Base-by-base conservation (phyloP, 1,140 invertebrate species). In the Ips nitidus region DNA sequence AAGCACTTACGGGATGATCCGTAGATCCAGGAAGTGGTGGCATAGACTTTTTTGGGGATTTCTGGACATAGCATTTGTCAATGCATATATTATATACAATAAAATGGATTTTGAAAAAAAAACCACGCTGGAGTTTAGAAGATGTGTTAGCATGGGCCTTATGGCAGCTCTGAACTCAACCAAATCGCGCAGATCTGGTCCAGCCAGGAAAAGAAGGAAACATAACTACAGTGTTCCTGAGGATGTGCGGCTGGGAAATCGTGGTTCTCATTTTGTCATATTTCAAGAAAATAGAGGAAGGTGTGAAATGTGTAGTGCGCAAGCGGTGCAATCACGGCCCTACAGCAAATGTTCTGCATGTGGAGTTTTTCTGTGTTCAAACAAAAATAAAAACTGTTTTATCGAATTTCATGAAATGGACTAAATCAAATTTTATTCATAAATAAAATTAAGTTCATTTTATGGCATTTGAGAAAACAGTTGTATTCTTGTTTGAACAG, bases 221-320 rank as follows among this genome's bases (percentile, higher is more conserved):
- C n/a, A 47, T n/a, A 47, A 47, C n/a, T 47, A 47, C n/a, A 47
- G 45, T 47, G 45, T n/a, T n/a, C n/a, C 45, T 5, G n/a, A 47
- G 4, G 45, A 47, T 5, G 45, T 47, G n/a, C 45, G 45, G 4
- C 45, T 47, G 45, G 45, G 45, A n/a, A 47, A 47, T n/a, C n/a
- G 4, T 4, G 45, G n/a, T 47, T 5, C 4, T 47, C 45, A 47
- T 47, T 47, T 1, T 1, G 4, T 47, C n/a, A n/a, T 47, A 5
- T 47, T 5, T 47, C 4, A 47, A n/a, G 45, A 47, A 47, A 47
- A 47, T 47, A 47, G 45, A 47, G 45, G 45, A 47, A 47, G 45
- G n/a, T 47, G 45, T 47, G 45, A 47, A n/a, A 47, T 47, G 45
- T 47, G 45, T n/a, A 47, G 45, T 47, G 4, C 45, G n/a, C 4